A percentile compares a stretch with the other conserved stretches of the same genome.
Evolutionary conservation across 2,888 invertebrate genomes (phyloP).

Genomic region (Aphidoletes aphidimyza): DNA sequence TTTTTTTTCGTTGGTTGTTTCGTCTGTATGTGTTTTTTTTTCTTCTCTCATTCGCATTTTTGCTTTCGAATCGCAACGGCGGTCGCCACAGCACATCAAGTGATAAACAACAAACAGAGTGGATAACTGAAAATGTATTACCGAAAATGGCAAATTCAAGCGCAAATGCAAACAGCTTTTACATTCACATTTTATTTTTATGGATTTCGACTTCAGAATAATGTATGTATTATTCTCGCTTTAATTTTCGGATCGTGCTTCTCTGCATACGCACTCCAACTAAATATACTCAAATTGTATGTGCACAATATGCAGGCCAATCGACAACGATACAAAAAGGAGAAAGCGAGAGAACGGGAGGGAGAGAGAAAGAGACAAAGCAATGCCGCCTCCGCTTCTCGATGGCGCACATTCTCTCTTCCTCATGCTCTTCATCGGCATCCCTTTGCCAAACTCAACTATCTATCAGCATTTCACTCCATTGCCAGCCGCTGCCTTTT

Average conservation of each 20-base stretch:
- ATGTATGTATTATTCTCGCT: constrained; percentile 35
- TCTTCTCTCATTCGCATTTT: not conserved
- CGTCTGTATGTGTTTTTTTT: not conserved
- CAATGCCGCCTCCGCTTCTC: not conserved
- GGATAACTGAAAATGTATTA: constrained; percentile 30
- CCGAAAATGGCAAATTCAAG: constrained; percentile 27
- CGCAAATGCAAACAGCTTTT: constrained; percentile 48
- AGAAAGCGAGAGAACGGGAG: not conserved
- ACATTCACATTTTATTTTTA: constrained; percentile 43
- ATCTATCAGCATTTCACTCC: too few relatives aligned
- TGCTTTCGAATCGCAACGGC: too few relatives aligned
- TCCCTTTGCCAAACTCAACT: too few relatives aligned
- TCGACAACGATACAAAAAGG: too few relatives aligned
- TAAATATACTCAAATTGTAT: constrained; percentile 13
- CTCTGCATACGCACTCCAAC: not conserved
- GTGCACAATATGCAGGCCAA: not conserved
- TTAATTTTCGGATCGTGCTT: constrained; percentile 37
- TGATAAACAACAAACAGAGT: not conserved
- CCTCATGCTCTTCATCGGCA: too few relatives aligned
- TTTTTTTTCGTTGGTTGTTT: not conserved
- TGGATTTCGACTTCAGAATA: constrained; percentile 49
- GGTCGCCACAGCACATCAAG: too few relatives aligned
- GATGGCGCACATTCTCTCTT: too few relatives aligned
- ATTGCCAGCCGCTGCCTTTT: not conserved
- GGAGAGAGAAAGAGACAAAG: not conserved